Base-by-base conservation (phyloP, 2,113 vertebrate species). In the Paratilapia polleni region DNA sequence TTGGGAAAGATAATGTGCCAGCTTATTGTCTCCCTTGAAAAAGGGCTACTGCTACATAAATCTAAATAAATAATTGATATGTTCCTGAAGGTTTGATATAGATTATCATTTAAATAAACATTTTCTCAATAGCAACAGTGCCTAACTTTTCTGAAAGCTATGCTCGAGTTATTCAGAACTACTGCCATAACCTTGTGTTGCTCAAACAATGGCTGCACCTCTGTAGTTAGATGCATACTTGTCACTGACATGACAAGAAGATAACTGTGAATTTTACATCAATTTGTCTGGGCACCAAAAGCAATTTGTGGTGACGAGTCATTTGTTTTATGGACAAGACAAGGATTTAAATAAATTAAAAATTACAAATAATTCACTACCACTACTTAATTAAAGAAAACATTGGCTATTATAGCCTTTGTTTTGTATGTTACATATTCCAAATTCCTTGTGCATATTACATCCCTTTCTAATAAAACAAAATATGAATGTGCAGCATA, bases 391-490 rank as follows among this genome's bases (percentile, higher is more conserved):
- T 76, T 52, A 57, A 62, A 76, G 6, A 63, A 31, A 15, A 81
- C 36, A 73, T 5, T 62, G 5, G 15, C 10, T 19, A 38, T 58
- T 59, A 61, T 28, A 20, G 1, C 8, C 6, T 14, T 49, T 74
- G 3, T 66, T 36, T 8, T 0, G 12, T 68, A 54, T 24, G 24
- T 77, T 82, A 31, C 12, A 68, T 28, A 13, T 54, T 43, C n/a
- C 36, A 31, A 61, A 19, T 88, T 82, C 36, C 8, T 24, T 36
- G 52, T 82, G 36, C 60, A 85, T 80, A 81, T 56, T 81, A 34
- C 63, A 56, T 24, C 11, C 5, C 31, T 36, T 34, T 64, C 17
- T 19, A 73, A 26, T 43, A 38, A 77, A 78, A 80, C 60, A 5
- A 10, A 57, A 73, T 52, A 81, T 85, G 49, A 68, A 78, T 76